Evolutionary conservation across 2,888 invertebrate genomes (phyloP), one percentile per base, ranked within the genome.

Genomic region (Caprella mutica): DNA sequence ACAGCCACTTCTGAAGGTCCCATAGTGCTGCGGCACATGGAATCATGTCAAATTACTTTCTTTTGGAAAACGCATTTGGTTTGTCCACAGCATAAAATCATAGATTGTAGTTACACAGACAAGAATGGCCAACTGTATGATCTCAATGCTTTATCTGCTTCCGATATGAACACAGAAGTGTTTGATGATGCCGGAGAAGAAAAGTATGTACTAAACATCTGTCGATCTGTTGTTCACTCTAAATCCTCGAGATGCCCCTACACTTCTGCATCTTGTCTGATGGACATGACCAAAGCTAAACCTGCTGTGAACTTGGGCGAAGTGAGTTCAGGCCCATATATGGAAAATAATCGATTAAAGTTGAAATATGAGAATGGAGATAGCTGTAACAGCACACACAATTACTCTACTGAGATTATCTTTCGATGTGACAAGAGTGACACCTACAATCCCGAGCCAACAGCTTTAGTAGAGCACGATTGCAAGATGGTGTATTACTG

Each of bases 221-320:
- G 63, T 29, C 59, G 63, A n/a, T 63, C 63, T 21, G 53, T 63
- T 17, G 58, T 63, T 23, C 63, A 63, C 17, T 55, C 55, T 17
- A 63, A 59, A 42, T 43, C 17, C 29, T 59, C 59, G 24, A 56
- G 63, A 23, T 59, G 63, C 52, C 55, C 59, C 1, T 63, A 63
- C 17, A 55, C 46, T 21, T 56, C 63, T 14, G 63, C 52, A 5
- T 57, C 63, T 19, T 63, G 63, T 35, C 38, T 59, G 17, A 52
- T 59, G 30, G 63, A 63, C 23, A 42, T 50, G 21, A 52, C 51
- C 8, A 38, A 59, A 30, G 35, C 52, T 19, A 58, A 59, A 26
- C 26, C 55, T 26, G 46, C 63, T 19, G 14, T 59, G 9, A 63
- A 52, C 33, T 52, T 63, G 44, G 55, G 55, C 24, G 8, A 29